Percentiles rank a stretch among this genome's conserved stretches.
Conservation (phyloP, 1,140 invertebrate genomes). For the Tetranychus cinnabarinus region DNA sequence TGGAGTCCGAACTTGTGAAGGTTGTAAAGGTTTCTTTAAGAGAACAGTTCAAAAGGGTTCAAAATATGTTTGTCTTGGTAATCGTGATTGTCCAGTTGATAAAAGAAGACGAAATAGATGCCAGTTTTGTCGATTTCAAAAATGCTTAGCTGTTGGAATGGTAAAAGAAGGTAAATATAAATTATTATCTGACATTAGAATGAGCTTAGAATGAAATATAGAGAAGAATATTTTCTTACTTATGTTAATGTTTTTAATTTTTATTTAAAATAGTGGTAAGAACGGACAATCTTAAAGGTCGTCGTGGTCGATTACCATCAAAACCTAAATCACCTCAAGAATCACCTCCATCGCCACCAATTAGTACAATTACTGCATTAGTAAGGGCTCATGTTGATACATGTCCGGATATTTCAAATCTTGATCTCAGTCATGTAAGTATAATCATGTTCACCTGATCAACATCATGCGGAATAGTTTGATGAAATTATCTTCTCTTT, state of each 20-base stretch:
- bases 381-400: conserved; percentile 83
- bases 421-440: conserved; percentile 40
- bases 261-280: conserved; percentile 40
- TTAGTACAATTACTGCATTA: conserved; percentile 71
- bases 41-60: conserved; percentile 94
- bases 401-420: conserved; percentile 66
- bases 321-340: conserved; percentile 85
- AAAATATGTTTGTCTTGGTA: conserved; percentile 92
- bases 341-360: conserved; percentile 69
- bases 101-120: conserved; percentile 86
- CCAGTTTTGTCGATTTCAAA: conserved; percentile 96
- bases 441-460: background rate
- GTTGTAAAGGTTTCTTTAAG: conserved; percentile 63
- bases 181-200: background rate
- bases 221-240: background rate
- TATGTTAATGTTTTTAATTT: background rate
- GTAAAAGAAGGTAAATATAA: conserved; percentile 53
- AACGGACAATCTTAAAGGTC: conserved; percentile 81
- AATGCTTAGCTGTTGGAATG: conserved; percentile 94
- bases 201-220: background rate
- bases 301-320: conserved; percentile 78
- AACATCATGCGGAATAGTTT: background rate
- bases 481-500: background rate
- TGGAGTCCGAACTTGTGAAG: conserved; percentile 80
- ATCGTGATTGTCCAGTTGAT: conserved; percentile 95